Evolutionary conservation across 2,113 vertebrate genomes (phyloP).

Genomic region (Pungitius pungitius): DNA sequence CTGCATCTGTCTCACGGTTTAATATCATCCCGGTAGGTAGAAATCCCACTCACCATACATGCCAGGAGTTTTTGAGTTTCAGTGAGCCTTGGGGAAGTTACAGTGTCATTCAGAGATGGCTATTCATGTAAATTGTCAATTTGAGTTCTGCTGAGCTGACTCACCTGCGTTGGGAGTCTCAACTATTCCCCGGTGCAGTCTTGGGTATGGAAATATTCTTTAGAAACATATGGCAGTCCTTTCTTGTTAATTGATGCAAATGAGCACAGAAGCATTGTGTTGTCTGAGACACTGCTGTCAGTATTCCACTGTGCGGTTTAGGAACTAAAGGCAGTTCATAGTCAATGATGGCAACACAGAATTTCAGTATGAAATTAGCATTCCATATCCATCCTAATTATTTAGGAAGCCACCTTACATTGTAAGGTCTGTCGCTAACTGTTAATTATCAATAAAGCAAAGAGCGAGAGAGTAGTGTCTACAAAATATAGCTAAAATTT

Average conservation of each 20-base stretch:
- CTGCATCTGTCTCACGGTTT: background rate
- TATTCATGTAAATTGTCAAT: background rate
- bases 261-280: background rate
- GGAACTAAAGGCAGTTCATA: background rate
- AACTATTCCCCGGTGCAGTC: background rate
- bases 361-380: background rate
- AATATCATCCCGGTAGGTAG: background rate
- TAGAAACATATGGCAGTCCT: background rate
- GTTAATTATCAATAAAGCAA: background rate
- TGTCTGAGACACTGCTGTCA: background rate
- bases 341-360: background rate
- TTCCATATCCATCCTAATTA: background rate
- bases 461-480: background rate
- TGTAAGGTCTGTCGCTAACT: background rate
- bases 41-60: background rate
- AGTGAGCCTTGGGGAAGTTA: background rate
- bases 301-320: background rate
- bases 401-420: background rate
- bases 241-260: background rate
- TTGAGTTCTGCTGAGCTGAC: background rate
- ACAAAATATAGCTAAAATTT: background rate
- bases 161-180: background rate
- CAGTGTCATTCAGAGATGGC: background rate
- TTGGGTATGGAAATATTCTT: background rate
- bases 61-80: background rate